Base-by-base conservation (phyloP, 2,888 invertebrate genomes). In the Aporophyla nigra region DNA sequence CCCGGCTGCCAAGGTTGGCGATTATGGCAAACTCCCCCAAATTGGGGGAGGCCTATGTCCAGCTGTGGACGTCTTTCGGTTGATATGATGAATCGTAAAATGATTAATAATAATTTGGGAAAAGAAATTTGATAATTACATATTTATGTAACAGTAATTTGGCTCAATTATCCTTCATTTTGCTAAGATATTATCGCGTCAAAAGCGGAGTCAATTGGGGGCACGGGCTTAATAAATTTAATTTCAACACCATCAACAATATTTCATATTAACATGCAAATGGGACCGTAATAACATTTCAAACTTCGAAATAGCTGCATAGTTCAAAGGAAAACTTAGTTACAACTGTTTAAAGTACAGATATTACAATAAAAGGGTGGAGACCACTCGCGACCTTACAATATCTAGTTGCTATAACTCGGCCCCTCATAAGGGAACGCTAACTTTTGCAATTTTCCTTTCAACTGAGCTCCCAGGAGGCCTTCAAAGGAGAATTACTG, bases 401-500 rank as follows among this genome's bases (percentile, higher is more conserved):
- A 84, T 84, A 84, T 88, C 88, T 90, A 88, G 87, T 89, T 85
- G 92, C 92, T 90, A 93, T 95, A 95, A 93, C 93, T 93, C 88
- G 88, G 86, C 84, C 63, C 63, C 92, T 94, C 95, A 94, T 95
- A 94, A 94, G 95, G 94, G 93, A 93, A 91, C 92, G 93, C 93
- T 95, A 96, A 96, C 96, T 96, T 96, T 96, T 90, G 94, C 94
- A 96, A 96, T 96, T 96, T 96, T 94, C 95, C 94, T 93, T 95
- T 91, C 86, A 92, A 91, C 88, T 78, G 88, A 89, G 89, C 90
- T 93, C 93, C 95, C 94, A 88, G 84, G 84, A 87, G 93, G 93
- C 94, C 92, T 93, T 95, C 95, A 96, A 96, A 96, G 95, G 94
- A 91, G 94, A 95, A 96, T 96, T 95, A 95, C 94, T 93, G 94